Evolutionary conservation across 2,888 invertebrate genomes (phyloP).

Genomic region (Ametastegia equiseti): DNA sequence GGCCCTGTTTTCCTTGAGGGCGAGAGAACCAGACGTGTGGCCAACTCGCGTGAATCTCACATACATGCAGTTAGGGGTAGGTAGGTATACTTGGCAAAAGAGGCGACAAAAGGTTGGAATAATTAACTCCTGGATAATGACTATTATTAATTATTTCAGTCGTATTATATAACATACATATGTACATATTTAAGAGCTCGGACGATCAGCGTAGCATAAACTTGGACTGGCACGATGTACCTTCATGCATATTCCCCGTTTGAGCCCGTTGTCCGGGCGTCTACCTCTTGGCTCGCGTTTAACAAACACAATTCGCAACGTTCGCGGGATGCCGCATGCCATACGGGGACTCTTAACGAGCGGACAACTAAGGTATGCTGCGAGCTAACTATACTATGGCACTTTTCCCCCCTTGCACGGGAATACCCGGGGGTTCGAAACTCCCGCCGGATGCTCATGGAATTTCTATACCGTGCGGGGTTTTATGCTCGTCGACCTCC

Average conservation of each 20-base stretch:
- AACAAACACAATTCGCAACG: slow-evolving; percentile 55
- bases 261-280: slow-evolving; percentile 51
- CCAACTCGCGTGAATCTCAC: not conserved
- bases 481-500: slow-evolving; percentile 65
- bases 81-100: not conserved
- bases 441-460: slow-evolving; percentile 56
- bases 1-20: slow-evolving; percentile 44
- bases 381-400: slow-evolving; percentile 35
- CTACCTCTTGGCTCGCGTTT: slow-evolving; percentile 49
- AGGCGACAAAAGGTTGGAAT: not conserved
- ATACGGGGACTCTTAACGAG: slow-evolving; percentile 75
- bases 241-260: slow-evolving; percentile 73
- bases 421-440: slow-evolving; percentile 56
- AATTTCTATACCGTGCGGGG: slow-evolving; percentile 55
- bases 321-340: slow-evolving; percentile 57
- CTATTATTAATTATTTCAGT: slow-evolving; percentile 51
- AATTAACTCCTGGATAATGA: not conserved
- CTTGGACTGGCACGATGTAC: slow-evolving; percentile 58
- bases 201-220: slow-evolving; percentile 70
- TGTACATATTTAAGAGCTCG: slow-evolving; percentile 66
- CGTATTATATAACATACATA: slow-evolving; percentile 50
- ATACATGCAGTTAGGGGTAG: not conserved
- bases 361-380: slow-evolving; percentile 75
- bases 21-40: slow-evolving; percentile 18
- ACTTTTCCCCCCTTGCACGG: slow-evolving; percentile 12